These are phyloP conservation scores for Torymus aiolomorphi DNA, from an alignment of 2,888 invertebrate species.

Conservation along the genomic window DNA sequence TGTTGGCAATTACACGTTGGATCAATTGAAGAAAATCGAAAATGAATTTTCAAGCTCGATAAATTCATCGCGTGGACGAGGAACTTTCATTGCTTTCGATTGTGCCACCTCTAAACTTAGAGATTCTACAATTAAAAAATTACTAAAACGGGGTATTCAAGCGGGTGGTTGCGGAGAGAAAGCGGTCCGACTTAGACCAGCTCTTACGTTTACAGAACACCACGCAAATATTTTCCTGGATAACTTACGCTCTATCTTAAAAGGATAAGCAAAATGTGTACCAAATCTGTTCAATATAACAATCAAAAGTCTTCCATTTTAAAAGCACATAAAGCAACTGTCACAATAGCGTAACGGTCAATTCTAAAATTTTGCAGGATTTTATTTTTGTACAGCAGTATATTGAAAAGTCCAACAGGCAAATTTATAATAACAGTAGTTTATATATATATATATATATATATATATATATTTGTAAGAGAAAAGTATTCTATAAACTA, in stretches of 20 bases:
- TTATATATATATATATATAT: no score
- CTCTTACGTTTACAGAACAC: slow-evolving; percentile 88
- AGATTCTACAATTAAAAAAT: slow-evolving; percentile 82
- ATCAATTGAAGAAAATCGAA: slow-evolving; percentile 82
- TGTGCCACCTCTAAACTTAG: slow-evolving; percentile 80
- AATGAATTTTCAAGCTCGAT: slow-evolving; percentile 84
- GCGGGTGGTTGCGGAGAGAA: slow-evolving; percentile 90
- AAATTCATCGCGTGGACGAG: slow-evolving; percentile 89
- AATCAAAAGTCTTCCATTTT: slow-evolving; percentile 66
- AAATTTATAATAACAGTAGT: slow-evolving; percentile 31
- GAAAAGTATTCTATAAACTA: slow-evolving; percentile 20
- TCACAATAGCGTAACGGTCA: slow-evolving; percentile 57
- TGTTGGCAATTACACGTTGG: slow-evolving; percentile 82
- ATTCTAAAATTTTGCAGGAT: slow-evolving; percentile 28
- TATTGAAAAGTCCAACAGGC: slow-evolving; percentile 37
- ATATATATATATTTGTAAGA: neutral
- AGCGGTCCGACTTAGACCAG: slow-evolving; percentile 91
- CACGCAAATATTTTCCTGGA: slow-evolving; percentile 94
- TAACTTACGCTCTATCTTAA: slow-evolving; percentile 83
- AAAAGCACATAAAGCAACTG: neutral
- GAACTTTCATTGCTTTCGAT: slow-evolving; percentile 91
- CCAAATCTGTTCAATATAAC: slow-evolving; percentile 8
- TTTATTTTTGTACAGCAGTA: slow-evolving; percentile 66
- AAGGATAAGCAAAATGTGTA: slow-evolving; percentile 72
- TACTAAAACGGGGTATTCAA: slow-evolving; percentile 88